These are phyloP conservation scores for Megalops cyprinoides DNA, from an alignment of 2,797 vertebrate genomes.

Conservation along the genomic window DNA sequence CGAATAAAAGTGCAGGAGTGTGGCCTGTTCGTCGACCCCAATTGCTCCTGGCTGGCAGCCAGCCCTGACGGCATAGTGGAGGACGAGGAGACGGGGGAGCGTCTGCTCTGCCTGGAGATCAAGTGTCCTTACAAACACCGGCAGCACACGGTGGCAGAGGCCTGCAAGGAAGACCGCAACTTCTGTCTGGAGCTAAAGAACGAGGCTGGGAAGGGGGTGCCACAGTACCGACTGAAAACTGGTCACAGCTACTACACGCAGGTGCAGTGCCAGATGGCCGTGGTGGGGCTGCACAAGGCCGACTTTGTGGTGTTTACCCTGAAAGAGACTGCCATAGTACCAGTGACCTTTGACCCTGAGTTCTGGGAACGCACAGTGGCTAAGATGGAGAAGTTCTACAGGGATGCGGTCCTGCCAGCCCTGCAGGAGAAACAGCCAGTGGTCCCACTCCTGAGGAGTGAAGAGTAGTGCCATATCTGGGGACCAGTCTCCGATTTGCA, in stretches of 20 bases:
- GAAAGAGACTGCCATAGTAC: conserved; percentile 69
- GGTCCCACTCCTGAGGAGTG: conserved; percentile 32
- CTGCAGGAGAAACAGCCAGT: conserved; percentile 33
- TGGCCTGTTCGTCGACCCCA: conserved; percentile 74
- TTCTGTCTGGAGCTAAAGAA: conserved; percentile 72
- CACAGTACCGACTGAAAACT: conserved; percentile 67
- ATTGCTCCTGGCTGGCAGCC: conserved; percentile 75
- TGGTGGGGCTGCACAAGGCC: conserved; percentile 57
- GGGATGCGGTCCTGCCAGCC: conserved; percentile 64
- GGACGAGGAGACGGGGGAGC: conserved; percentile 56
- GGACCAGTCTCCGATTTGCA: not conserved
- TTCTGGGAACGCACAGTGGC: conserved; percentile 71
- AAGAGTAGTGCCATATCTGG: conserved; percentile 55
- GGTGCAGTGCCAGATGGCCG: conserved; percentile 80
- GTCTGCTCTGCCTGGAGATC: conserved; percentile 76
- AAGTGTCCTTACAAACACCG: conserved; percentile 85
- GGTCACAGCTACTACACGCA: conserved; percentile 79
- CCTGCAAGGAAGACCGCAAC: conserved; percentile 68
- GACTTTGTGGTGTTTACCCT: conserved; percentile 78
- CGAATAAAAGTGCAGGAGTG: conserved; percentile 68
- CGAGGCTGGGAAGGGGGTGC: conserved; percentile 24
- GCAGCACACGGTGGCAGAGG: conserved; percentile 63
- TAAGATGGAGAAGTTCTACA: conserved; percentile 78
- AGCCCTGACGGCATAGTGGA: conserved; percentile 79
- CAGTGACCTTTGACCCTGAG: conserved; percentile 66